Evolutionary conservation across 2,888 invertebrate species (phyloP).

Genomic region (Watsonalla cultraria): DNA sequence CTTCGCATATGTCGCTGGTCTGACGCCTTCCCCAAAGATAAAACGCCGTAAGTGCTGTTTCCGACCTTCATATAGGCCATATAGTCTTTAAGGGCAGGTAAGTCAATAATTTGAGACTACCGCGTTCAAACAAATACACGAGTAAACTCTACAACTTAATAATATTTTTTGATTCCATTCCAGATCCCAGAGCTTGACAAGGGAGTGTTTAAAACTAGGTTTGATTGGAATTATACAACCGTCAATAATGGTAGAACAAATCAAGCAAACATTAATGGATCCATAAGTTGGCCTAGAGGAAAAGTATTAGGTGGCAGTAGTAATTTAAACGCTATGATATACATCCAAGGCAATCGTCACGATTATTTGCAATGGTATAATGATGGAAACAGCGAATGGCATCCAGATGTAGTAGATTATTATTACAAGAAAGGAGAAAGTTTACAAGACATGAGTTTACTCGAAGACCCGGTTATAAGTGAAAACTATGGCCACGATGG

Average conservation of each 20-base stretch:
- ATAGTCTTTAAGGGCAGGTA: no score
- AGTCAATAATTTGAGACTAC: no score
- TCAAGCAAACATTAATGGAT: slow-evolving; percentile 73
- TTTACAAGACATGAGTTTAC: slow-evolving; percentile 4
- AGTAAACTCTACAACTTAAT: no score
- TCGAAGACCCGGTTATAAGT: neutral
- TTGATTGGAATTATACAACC: slow-evolving; percentile 92
- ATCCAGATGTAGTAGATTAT: slow-evolving; percentile 1
- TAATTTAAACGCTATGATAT: slow-evolving; percentile 77
- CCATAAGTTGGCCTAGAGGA: slow-evolving; percentile 77
- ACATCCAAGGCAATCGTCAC: slow-evolving; percentile 65
- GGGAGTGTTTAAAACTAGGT: slow-evolving; percentile 39
- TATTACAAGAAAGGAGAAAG: slow-evolving; percentile 9
- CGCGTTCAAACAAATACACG: no score
- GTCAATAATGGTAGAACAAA: slow-evolving; percentile 85
- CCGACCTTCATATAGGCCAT: no score
- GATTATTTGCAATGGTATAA: slow-evolving; percentile 76
- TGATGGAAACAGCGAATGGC: slow-evolving; percentile 7
- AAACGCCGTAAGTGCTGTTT: no score
- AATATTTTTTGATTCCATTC: no score
- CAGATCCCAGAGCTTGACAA: slow-evolving; percentile 34
- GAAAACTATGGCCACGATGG: slow-evolving; percentile 7
- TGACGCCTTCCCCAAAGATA: no score
- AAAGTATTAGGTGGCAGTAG: slow-evolving; percentile 80
- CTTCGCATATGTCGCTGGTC: no score